phyloP scores from a whole-genome alignment of 2,888 invertebrate species.

The Ophraella communa region DNA sequence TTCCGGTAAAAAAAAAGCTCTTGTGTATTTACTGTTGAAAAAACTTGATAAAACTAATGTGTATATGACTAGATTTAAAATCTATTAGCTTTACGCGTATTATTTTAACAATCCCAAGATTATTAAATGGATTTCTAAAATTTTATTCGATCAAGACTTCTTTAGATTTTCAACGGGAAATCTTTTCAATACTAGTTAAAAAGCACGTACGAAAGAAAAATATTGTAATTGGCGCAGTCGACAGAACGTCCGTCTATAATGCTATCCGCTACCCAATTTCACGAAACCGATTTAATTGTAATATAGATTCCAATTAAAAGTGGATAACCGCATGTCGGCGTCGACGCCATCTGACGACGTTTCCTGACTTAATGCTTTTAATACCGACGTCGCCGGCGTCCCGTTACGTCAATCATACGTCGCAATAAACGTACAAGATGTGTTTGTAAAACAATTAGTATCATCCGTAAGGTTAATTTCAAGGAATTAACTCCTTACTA shows the following conservation, averaged over 20 bases:
- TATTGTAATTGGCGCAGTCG: background rate
- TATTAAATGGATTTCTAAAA: too few relatives aligned
- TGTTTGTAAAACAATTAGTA: constrained; percentile 34
- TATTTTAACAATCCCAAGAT: too few relatives aligned
- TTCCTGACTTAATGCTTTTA: constrained; percentile 14
- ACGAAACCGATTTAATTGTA: constrained; percentile 44
- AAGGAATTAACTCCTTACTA: constrained; percentile 15
- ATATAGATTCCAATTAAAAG: constrained; percentile 36
- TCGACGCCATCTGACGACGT: constrained; percentile 28
- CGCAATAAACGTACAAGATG: constrained; percentile 29
- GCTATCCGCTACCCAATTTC: background rate
- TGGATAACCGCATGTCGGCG: constrained; percentile 22
- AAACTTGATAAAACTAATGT: too few relatives aligned
- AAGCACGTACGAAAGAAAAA: background rate
- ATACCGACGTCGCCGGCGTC: constrained; percentile 10
- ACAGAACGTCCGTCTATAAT: background rate
- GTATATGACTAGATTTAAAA: too few relatives aligned
- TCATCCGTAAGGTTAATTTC: constrained; percentile 9
- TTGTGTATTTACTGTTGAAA: too few relatives aligned
- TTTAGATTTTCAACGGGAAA: background rate
- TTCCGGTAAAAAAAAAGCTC: too few relatives aligned
- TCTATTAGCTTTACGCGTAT: too few relatives aligned
- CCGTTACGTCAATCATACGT: constrained; percentile 30
- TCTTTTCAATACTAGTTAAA: background rate
- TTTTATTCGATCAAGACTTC: too few relatives aligned